These are phyloP conservation scores for Rhodinocichla rosea DNA, from an alignment of 2,113 vertebrate genomes.

Conservation along the genomic window DNA sequence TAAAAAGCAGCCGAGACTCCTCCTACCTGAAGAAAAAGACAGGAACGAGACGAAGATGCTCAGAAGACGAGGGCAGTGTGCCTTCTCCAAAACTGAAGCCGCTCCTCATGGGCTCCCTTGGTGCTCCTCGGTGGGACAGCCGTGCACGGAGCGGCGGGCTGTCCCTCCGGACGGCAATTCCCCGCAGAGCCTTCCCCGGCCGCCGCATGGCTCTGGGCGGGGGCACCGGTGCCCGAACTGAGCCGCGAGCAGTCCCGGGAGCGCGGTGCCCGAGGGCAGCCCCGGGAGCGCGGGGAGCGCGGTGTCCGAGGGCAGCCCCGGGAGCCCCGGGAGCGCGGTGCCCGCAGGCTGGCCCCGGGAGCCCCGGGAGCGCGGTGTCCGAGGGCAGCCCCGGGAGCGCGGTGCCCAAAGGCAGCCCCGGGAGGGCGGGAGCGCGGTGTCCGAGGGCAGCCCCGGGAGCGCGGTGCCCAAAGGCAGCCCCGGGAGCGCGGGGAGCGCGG, in stretches of 20 bases:
- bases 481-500: too few species aligned
- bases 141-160: rapidly evolving
- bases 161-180: background rate
- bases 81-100: background rate
- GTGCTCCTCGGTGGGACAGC: background rate
- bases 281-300: background rate
- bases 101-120: rapidly evolving
- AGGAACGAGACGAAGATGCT: background rate
- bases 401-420: background rate
- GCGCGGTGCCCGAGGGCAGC: too few species aligned
- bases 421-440: too few species aligned
- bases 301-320: too few species aligned
- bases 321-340: too few species aligned
- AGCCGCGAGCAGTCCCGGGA: background rate
- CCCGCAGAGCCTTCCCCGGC: background rate
- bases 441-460: too few species aligned
- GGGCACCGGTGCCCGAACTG: rapidly evolving
- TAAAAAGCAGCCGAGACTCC: background rate
- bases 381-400: background rate
- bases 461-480: too few species aligned
- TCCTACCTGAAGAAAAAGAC: background rate
- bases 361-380: background rate
- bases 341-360: too few species aligned
- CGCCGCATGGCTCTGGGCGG: background rate
- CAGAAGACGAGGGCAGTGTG: background rate